Evolutionary conservation across 1,140 invertebrate species (phyloP).

Genomic region (Caligus rogercresseyi): DNA sequence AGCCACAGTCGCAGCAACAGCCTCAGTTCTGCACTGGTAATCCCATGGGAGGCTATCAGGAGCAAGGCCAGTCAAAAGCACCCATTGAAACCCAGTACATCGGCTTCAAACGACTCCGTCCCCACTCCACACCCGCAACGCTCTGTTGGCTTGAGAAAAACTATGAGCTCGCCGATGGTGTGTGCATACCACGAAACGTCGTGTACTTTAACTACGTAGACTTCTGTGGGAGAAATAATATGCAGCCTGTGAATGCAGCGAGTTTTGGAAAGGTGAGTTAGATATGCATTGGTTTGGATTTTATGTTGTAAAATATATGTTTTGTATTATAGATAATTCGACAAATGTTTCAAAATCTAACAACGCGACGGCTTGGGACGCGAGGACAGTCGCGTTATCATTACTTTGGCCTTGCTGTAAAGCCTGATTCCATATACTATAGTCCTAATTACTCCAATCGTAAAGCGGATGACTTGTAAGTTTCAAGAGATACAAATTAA

Average conservation of each 20-base stretch:
- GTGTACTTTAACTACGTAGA: conserved; percentile 39
- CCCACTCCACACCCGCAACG: conserved; percentile 39
- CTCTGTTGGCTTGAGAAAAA: conserved; percentile 40
- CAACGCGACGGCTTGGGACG: conserved; percentile 37
- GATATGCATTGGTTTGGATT: neutral
- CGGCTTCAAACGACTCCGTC: conserved; percentile 25
- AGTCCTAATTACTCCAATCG: conserved; percentile 34
- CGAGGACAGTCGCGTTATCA: conserved; percentile 40
- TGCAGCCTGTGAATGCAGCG: conserved; percentile 39
- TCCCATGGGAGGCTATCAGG: conserved; percentile 4
- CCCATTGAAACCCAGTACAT: neutral
- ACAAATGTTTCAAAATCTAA: conserved; percentile 38
- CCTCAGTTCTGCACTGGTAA: neutral
- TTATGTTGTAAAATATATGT: conserved; percentile 9
- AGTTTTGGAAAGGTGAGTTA: conserved; percentile 38
- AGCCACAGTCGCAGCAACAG: neutral
- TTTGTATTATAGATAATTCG: conserved; percentile 33
- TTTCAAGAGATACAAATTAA: too few relatives aligned
- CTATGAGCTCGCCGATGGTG: conserved; percentile 39
- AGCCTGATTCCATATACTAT: conserved; percentile 33
- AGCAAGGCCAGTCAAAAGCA: neutral
- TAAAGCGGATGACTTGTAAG: conserved; percentile 27
- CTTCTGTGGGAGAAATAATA: conserved; percentile 34
- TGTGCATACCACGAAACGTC: conserved; percentile 38
- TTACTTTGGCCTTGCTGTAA: conserved; percentile 37